Evolutionary conservation across 2,888 invertebrate species (phyloP).

Genomic region (Heliconius aoede): DNA sequence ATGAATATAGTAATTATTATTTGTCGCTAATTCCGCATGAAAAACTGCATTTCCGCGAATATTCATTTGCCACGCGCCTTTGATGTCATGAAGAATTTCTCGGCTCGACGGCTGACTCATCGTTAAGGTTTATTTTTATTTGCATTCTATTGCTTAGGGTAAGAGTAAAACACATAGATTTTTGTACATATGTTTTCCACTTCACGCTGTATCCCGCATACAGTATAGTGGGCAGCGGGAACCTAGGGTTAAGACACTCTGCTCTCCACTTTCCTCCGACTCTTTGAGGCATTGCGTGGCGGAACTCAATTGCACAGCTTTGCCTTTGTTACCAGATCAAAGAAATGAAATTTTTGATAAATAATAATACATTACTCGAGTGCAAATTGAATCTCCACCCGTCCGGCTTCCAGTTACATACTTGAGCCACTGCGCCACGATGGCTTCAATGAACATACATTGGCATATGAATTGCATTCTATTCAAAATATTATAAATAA

Average conservation of each 20-base stretch:
- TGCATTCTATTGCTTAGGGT: constrained; percentile 47
- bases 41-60: constrained; percentile 65
- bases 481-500: not conserved
- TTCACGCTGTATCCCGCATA: too few species aligned
- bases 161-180: constrained; percentile 39
- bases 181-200: not conserved
- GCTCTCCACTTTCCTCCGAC: too few species aligned
- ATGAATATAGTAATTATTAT: constrained; percentile 33
- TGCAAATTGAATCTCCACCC: too few species aligned
- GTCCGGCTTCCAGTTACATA: too few species aligned
- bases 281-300: too few species aligned
- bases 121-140: constrained; percentile 69
- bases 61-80: constrained; percentile 57
- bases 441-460: not conserved
- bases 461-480: not conserved
- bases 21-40: constrained; percentile 42
- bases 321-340: too few species aligned
- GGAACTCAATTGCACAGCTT: too few species aligned
- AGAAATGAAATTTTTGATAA: too few species aligned
- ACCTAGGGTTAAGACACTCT: too few species aligned
- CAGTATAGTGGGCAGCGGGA: too few species aligned
- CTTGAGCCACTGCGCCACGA: too few species aligned
- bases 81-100: constrained; percentile 73
- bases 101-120: constrained; percentile 75
- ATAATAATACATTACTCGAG: too few species aligned